A percentile compares a stretch with the other conserved stretches of the same genome.
Conservation (phyloP, 2,113 vertebrate species). For the Trichomycterus rosablanca region DNA sequence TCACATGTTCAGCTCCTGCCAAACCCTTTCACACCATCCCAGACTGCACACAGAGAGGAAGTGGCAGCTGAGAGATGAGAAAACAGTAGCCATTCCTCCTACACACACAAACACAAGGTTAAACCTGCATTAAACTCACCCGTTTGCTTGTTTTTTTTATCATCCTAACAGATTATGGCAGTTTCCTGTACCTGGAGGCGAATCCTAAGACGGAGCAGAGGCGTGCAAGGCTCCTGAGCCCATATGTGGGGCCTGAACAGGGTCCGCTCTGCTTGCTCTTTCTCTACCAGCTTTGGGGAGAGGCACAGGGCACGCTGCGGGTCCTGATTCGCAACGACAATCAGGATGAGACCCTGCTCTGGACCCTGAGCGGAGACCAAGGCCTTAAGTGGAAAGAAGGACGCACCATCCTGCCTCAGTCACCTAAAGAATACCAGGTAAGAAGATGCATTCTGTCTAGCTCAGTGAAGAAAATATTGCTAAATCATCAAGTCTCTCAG, state of each 20-base stretch:
- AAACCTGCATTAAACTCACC: not conserved
- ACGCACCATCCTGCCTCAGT: slow-evolving; percentile 86
- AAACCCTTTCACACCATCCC: slow-evolving; percentile 18
- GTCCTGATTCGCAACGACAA: slow-evolving; percentile 78
- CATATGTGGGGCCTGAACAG: slow-evolving; percentile 73
- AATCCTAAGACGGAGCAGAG: slow-evolving; percentile 73
- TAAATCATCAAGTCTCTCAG: not conserved
- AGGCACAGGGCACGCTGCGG: slow-evolving; percentile 76
- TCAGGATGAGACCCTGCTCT: slow-evolving; percentile 83
- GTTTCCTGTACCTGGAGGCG: slow-evolving; percentile 82
- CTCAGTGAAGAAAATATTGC: not conserved
- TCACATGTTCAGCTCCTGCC: slow-evolving; percentile 1
- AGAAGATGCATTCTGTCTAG: not conserved
- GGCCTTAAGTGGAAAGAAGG: slow-evolving; percentile 90
- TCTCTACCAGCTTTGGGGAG: slow-evolving; percentile 82
- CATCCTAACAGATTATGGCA: slow-evolving; percentile 69
- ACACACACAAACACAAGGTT: not conserved
- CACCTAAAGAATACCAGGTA: slow-evolving; percentile 88
- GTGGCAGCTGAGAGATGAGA: slow-evolving; percentile 5
- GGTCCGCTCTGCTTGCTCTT: slow-evolving; percentile 89
- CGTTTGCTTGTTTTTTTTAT: not conserved
- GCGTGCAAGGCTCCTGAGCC: slow-evolving; percentile 84
- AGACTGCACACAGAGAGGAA: slow-evolving; percentile 10
- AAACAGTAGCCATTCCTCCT: not conserved
- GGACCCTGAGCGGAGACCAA: slow-evolving; percentile 84